phyloP scores from a whole-genome alignment of 2,113 vertebrate genomes.

The Tretioscincus oriximinensis region DNA sequence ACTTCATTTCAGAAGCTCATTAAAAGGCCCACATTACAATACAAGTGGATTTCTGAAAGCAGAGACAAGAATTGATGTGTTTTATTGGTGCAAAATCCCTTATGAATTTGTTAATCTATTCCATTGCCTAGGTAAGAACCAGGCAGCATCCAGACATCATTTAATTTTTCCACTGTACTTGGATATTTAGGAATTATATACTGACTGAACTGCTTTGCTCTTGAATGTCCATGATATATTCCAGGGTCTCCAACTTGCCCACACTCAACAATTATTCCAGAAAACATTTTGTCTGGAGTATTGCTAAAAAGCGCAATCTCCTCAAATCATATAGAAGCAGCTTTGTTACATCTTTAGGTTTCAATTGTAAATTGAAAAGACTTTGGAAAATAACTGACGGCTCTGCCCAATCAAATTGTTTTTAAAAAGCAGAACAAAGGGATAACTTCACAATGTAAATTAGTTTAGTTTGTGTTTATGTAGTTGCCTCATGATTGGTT shows the following conservation, averaged over 20 bases:
- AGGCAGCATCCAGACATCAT: conserved; percentile 45
- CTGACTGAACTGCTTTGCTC: too few species aligned
- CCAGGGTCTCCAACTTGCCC: too few species aligned
- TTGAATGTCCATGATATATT: too few species aligned
- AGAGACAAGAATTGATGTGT: conserved; percentile 91
- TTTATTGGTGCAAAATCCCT: conserved; percentile 82
- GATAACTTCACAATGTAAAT: too few species aligned
- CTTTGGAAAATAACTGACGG: conserved; percentile 75
- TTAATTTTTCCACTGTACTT: too few species aligned
- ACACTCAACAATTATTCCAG: too few species aligned
- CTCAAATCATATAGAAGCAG: too few species aligned
- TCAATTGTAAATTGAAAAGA: conserved; percentile 86
- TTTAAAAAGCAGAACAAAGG: conserved; percentile 66
- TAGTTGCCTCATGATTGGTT: too few species aligned
- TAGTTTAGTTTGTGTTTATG: too few species aligned
- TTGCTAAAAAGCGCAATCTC: too few species aligned
- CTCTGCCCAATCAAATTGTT: conserved; percentile 73
- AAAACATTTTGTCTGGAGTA: too few species aligned
- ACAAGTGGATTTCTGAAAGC: conserved; percentile 88
- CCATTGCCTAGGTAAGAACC: conserved; percentile 79
- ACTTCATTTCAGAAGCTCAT: conserved; percentile 82
- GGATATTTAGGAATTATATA: too few species aligned
- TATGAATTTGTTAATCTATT: conserved; percentile 92
- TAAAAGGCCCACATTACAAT: conserved; percentile 85
- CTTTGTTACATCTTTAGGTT: conserved; percentile 87